Evolutionary conservation across 2,888 invertebrate species (phyloP).

Genomic region (Gerris lacustris): DNA sequence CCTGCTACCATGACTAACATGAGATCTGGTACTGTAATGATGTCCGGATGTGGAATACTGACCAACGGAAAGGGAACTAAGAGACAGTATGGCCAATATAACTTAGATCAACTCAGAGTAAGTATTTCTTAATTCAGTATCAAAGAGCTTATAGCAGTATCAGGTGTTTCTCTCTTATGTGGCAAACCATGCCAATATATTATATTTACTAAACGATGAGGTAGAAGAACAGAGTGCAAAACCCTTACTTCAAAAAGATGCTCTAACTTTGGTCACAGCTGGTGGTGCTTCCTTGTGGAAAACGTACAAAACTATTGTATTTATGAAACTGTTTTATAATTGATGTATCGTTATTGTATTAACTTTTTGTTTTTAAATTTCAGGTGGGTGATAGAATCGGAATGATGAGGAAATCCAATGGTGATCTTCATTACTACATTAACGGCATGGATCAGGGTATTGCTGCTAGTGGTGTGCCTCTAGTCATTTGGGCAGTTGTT

Average conservation of each 20-base stretch:
- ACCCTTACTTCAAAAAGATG: too few species aligned
- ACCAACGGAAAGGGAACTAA: constrained; percentile 90
- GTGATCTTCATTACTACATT: constrained; percentile 82
- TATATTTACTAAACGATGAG: too few species aligned
- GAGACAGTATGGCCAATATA: constrained; percentile 83
- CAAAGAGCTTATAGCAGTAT: too few species aligned
- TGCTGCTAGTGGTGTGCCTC: constrained; percentile 68
- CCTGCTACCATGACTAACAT: constrained; percentile 97
- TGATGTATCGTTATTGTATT: too few species aligned
- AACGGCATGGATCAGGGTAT: constrained; percentile 88
- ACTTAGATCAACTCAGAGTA: constrained; percentile 81
- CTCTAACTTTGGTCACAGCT: too few species aligned
- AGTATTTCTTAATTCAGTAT: constrained; percentile 29
- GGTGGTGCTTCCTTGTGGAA: too few species aligned
- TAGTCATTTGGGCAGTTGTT: constrained; percentile 82
- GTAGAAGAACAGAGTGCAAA: too few species aligned
- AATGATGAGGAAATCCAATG: constrained; percentile 72
- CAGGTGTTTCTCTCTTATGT: too few species aligned
- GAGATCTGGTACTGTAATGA: constrained; percentile 78
- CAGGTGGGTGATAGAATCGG: constrained; percentile 85
- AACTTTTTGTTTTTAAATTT: constrained; percentile 19
- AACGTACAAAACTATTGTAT: too few species aligned
- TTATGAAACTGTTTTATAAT: too few species aligned
- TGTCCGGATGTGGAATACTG: constrained; percentile 94
- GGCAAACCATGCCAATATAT: too few species aligned